Evolutionary conservation across 2,113 vertebrate species (phyloP).

Genomic region (Ranitomeya variabilis): DNA sequence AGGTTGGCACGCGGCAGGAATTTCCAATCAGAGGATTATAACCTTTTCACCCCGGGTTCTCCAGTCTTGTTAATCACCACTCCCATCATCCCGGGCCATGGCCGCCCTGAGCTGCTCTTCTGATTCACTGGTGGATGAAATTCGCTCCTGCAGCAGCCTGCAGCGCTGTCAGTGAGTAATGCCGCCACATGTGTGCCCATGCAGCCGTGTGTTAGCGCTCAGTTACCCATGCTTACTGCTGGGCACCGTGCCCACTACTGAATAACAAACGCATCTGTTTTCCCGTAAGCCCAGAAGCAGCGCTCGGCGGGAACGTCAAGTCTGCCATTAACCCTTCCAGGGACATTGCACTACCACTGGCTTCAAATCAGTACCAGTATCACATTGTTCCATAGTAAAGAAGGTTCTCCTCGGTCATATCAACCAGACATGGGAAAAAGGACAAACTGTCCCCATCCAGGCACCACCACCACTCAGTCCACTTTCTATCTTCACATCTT

Average conservation of each 20-base stretch:
- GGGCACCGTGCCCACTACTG: constrained; percentile 40
- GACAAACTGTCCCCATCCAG: too few relatives aligned
- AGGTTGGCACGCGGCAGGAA: not conserved
- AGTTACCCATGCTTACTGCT: constrained; percentile 39
- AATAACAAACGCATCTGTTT: constrained; percentile 48
- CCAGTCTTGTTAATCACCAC: not conserved
- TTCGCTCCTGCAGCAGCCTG: not conserved
- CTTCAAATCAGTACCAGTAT: not conserved
- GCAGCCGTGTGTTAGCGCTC: constrained; percentile 1
- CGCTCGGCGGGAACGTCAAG: constrained; percentile 1
- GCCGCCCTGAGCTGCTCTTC: too few relatives aligned
- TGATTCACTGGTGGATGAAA: constrained; percentile 27
- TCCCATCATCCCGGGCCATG: not conserved
- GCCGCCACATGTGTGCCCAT: constrained; percentile 39
- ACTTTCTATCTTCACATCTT: too few relatives aligned
- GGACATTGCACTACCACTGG: not conserved
- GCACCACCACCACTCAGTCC: too few relatives aligned
- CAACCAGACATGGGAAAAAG: too few relatives aligned
- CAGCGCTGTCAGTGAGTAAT: not conserved
- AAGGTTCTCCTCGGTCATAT: too few relatives aligned
- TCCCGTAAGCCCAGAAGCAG: constrained; percentile 48
- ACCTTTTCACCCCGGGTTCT: constrained; percentile 29
- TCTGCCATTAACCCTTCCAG: constrained; percentile 7
- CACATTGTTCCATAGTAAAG: not conserved
- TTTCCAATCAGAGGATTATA: not conserved